Evolutionary conservation across 2,888 invertebrate species (phyloP).

Genomic region (Chrysomela aeneicollis): DNA sequence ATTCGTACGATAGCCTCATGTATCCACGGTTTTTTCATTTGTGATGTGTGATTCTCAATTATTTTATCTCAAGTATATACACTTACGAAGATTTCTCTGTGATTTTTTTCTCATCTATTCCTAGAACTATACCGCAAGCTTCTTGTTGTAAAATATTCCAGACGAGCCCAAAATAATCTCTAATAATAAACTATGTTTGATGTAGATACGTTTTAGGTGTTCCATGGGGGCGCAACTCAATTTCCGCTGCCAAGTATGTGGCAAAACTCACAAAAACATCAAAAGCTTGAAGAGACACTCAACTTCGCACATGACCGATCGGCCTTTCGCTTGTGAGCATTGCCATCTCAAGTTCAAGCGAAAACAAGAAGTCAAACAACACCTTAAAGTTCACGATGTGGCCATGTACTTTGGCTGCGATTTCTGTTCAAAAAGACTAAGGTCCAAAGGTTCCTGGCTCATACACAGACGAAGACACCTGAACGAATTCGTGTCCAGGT

Average conservation of each 20-base stretch:
- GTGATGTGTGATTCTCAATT: neutral
- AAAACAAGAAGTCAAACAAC: neutral
- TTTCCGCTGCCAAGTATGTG: conserved; percentile 55
- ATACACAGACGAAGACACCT: conserved; percentile 38
- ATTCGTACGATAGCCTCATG: neutral
- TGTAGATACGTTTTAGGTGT: no score
- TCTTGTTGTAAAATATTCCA: neutral
- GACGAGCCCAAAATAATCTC: no score
- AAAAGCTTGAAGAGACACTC: conserved; percentile 36
- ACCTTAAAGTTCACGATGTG: neutral
- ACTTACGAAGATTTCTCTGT: neutral
- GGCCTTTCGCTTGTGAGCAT: conserved; percentile 51
- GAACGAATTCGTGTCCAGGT: conserved; percentile 55
- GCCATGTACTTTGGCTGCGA: neutral
- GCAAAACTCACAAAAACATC: conserved; percentile 56
- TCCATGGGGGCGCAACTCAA: no score
- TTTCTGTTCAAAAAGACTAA: neutral
- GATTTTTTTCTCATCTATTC: neutral
- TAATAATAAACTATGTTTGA: no score
- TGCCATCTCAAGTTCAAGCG: conserved; percentile 42
- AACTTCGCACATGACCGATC: conserved; percentile 17
- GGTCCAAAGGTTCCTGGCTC: neutral
- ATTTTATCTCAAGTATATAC: neutral
- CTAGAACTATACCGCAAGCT: no score
- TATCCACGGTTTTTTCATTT: neutral